phyloP scores from a whole-genome alignment of 2,888 invertebrate species.

The Limenitis camilla region DNA sequence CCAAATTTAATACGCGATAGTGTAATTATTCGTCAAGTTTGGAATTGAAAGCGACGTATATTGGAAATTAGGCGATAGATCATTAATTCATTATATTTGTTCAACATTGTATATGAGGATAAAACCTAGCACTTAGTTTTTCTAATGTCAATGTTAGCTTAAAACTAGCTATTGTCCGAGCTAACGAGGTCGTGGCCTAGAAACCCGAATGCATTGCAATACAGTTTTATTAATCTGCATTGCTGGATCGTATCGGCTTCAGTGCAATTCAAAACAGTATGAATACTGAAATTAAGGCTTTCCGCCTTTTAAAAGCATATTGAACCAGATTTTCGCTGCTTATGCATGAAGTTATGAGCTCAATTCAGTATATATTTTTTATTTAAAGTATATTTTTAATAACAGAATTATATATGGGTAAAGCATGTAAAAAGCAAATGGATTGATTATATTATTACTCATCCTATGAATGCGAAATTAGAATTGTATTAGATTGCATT shows the following conservation, averaged over 20 bases:
- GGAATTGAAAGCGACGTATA: too few relatives aligned
- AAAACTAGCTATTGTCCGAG: slow-evolving; percentile 1
- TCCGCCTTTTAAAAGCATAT: not conserved
- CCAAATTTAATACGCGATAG: too few relatives aligned
- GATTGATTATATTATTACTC: too few relatives aligned
- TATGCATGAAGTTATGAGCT: not conserved
- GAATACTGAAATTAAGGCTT: not conserved
- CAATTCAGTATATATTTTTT: too few relatives aligned
- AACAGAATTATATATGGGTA: too few relatives aligned
- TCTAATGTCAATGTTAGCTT: not conserved
- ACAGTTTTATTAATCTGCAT: slow-evolving; percentile 9
- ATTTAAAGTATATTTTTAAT: too few relatives aligned
- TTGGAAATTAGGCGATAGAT: too few relatives aligned
- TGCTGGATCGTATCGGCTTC: slow-evolving; percentile 1
- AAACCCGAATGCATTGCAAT: slow-evolving; percentile 8
- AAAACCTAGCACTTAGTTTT: not conserved
- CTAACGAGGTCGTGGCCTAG: slow-evolving; percentile 10
- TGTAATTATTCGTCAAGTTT: too few relatives aligned
- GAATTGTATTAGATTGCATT: too few relatives aligned
- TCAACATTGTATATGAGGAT: not conserved
- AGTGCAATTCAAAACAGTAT: slow-evolving; percentile 1
- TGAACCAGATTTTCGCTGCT: not conserved
- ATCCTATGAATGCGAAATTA: too few relatives aligned
- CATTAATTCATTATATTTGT: not conserved
- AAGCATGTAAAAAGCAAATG: too few relatives aligned